Conservation (phyloP, 2,113 vertebrate species). For the Dipodomys ordii region DNA sequence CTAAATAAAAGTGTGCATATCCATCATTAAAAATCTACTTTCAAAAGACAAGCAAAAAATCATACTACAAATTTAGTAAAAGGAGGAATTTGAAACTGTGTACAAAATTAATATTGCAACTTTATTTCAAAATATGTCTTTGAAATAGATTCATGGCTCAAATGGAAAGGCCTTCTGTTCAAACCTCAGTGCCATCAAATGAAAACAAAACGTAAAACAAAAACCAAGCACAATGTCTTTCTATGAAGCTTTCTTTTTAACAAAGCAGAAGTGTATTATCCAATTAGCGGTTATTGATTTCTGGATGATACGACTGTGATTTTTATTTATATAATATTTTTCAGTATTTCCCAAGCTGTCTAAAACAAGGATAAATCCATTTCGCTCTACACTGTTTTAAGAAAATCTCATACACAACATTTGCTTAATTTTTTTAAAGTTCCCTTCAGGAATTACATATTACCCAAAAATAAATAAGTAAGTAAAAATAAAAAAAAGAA, state of each 20-base stretch:
- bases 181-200: too few species aligned
- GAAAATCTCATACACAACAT: not conserved
- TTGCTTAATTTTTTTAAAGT: not conserved
- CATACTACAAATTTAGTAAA: slow-evolving; percentile 11
- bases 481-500: not conserved
- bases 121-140: not conserved
- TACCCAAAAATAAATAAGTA: too few species aligned
- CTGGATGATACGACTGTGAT: not conserved
- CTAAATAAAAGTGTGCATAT: not conserved
- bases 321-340: slow-evolving; percentile 24
- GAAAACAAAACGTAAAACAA: too few species aligned
- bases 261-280: not conserved
- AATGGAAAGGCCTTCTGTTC: too few species aligned
- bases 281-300: not conserved
- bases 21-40: slow-evolving; percentile 38
- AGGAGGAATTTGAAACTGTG: slow-evolving; percentile 35
- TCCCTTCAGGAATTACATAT: not conserved
- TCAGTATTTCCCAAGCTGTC: not conserved
- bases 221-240: too few species aligned
- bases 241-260: too few species aligned
- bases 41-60: not conserved
- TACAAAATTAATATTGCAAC: slow-evolving; percentile 25
- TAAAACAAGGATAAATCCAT: not conserved
- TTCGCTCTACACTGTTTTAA: slow-evolving; percentile 21
- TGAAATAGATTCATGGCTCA: too few species aligned